A percentile compares a stretch with the other conserved stretches of the same genome.
These are phyloP conservation scores for Ips typographus DNA, from an alignment of 1,140 invertebrate species.

Conservation along the genomic window DNA sequence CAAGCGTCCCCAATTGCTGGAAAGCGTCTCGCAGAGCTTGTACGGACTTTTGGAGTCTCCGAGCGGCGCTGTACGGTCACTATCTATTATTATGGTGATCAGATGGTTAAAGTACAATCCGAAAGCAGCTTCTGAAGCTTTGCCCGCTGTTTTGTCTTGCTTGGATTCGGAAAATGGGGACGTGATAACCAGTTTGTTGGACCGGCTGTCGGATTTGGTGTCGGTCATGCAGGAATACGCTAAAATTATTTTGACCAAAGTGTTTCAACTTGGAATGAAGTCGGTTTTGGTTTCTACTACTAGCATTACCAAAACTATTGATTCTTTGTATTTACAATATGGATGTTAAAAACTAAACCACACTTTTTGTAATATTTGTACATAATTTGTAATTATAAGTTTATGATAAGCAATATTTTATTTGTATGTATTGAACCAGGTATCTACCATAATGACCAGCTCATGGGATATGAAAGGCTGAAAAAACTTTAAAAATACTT, in stretches of 20 bases:
- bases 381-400: too few species aligned
- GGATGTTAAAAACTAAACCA: slow-evolving; percentile 61
- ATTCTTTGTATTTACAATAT: slow-evolving; percentile 78
- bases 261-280: slow-evolving; percentile 80
- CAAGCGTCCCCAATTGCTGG: slow-evolving; percentile 66
- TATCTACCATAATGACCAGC: too few species aligned
- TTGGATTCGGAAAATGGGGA: slow-evolving; percentile 77
- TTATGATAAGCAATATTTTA: too few species aligned
- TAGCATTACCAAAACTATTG: slow-evolving; percentile 78
- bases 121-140: slow-evolving; percentile 53
- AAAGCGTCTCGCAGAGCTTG: slow-evolving; percentile 65
- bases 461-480: too few species aligned
- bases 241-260: slow-evolving; percentile 71
- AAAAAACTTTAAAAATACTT: slow-evolving; percentile 43
- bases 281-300: slow-evolving; percentile 75
- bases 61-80: slow-evolving; percentile 63
- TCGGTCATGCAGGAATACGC: slow-evolving; percentile 70
- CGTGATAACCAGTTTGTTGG: slow-evolving; percentile 75
- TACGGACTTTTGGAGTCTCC: slow-evolving; percentile 63
- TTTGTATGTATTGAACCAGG: too few species aligned
- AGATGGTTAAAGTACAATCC: slow-evolving; percentile 59
- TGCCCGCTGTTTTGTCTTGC: slow-evolving; percentile 77
- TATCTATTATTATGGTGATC: slow-evolving; percentile 58
- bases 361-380: too few species aligned
- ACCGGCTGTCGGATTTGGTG: slow-evolving; percentile 74